Evolutionary conservation across 2,888 invertebrate genomes (phyloP).

Genomic region (Lomographa bimaculata): DNA sequence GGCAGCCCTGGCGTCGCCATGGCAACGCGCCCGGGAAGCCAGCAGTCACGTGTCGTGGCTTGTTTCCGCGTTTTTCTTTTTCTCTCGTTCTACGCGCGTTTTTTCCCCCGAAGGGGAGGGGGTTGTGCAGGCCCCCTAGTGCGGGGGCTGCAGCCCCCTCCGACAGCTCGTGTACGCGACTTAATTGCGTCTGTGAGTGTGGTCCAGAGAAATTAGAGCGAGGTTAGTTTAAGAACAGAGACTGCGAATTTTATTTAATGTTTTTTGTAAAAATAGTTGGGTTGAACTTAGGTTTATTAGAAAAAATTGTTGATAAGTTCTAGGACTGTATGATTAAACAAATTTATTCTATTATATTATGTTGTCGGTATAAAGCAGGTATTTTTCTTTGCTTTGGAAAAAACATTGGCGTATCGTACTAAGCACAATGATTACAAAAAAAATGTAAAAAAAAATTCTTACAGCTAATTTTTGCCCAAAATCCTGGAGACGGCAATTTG

Average conservation of each 20-base stretch:
- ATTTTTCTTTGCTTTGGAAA: too few species aligned
- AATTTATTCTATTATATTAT: too few species aligned
- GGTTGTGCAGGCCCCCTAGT: slow-evolving; percentile 18
- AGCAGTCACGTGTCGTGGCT: slow-evolving; percentile 81
- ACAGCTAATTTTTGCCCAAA: too few species aligned
- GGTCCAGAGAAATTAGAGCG: slow-evolving; percentile 82
- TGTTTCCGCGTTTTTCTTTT: slow-evolving; percentile 79
- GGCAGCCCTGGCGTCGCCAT: slow-evolving; percentile 64
- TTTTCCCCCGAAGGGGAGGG: slow-evolving; percentile 52
- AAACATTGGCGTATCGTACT: too few species aligned
- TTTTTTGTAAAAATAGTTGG: too few species aligned
- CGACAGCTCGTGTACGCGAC: slow-evolving; percentile 76
- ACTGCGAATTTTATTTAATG: slow-evolving; percentile 32
- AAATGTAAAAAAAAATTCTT: too few species aligned
- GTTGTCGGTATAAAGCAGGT: too few species aligned
- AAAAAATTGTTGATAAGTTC: not conserved
- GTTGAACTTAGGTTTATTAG: too few species aligned
- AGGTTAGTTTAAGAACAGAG: slow-evolving; percentile 55
- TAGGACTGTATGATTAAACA: too few species aligned
- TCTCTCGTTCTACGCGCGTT: slow-evolving; percentile 68
- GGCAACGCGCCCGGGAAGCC: slow-evolving; percentile 76
- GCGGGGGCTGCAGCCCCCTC: slow-evolving; percentile 44
- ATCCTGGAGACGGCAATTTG: too few species aligned
- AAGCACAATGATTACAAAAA: too few species aligned
- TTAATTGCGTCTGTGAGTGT: slow-evolving; percentile 84